Evolutionary conservation across 2,888 invertebrate species (phyloP).

Genomic region (Acleris emargana): DNA sequence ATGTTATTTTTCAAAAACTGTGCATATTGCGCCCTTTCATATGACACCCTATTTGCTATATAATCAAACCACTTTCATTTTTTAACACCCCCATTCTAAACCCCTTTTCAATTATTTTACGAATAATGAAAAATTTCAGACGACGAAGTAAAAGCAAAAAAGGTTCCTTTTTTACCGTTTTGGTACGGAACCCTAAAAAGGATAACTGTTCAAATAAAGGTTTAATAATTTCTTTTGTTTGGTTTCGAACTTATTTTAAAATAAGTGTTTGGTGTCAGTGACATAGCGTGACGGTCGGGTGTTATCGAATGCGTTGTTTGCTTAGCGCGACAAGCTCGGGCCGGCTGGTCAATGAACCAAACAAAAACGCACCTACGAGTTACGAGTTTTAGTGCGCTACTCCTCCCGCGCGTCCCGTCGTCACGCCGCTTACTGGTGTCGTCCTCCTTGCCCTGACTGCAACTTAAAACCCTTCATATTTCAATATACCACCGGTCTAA

Average conservation of each 20-base stretch:
- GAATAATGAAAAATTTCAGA: too few relatives aligned
- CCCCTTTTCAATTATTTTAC: too few relatives aligned
- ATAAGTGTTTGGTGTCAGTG: slow-evolving; percentile 62
- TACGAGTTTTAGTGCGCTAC: slow-evolving; percentile 27
- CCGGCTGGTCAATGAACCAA: slow-evolving; percentile 81
- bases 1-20: too few relatives aligned
- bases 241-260: slow-evolving; percentile 29
- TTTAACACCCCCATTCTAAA: too few relatives aligned
- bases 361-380: slow-evolving; percentile 56
- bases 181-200: too few relatives aligned
- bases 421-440: slow-evolving; percentile 11
- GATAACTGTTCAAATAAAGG: too few relatives aligned
- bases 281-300: slow-evolving; percentile 75
- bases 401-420: slow-evolving; percentile 14
- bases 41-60: too few relatives aligned
- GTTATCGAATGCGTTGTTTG: slow-evolving; percentile 81
- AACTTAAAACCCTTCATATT: background rate
- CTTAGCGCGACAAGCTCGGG: slow-evolving; percentile 66
- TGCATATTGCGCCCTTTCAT: too few relatives aligned
- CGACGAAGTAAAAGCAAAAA: too few relatives aligned
- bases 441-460: background rate
- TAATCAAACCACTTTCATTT: too few relatives aligned
- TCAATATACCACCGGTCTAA: too few relatives aligned
- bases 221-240: background rate
- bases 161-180: too few relatives aligned